Evolutionary conservation across 64 coral and sea anemone species (phyloP).

Genomic region (Anthopleura sola): DNA sequence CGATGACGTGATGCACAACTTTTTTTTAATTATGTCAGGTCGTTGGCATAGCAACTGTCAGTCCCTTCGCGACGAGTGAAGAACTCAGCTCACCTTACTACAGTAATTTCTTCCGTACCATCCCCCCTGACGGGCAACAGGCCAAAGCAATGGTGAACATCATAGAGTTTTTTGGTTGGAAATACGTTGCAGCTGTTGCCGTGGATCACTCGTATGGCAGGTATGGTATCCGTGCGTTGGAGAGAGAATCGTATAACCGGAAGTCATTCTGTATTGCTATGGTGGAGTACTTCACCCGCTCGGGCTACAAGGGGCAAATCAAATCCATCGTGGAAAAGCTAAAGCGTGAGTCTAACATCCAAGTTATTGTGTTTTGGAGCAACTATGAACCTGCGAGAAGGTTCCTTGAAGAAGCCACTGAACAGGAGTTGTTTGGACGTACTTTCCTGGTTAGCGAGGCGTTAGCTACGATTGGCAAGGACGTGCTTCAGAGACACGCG

Average conservation of each 20-base stretch:
- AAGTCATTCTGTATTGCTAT: slow-evolving; percentile 65
- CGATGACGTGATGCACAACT: not conserved
- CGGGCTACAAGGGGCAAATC: slow-evolving; percentile 40
- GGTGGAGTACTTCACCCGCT: slow-evolving; percentile 63
- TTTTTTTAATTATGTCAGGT: slow-evolving; percentile 9
- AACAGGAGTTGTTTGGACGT: slow-evolving; percentile 32
- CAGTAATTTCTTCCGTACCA: slow-evolving; percentile 59
- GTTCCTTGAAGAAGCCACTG: slow-evolving; percentile 32
- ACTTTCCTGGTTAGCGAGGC: slow-evolving; percentile 47
- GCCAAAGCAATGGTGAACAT: slow-evolving; percentile 74
- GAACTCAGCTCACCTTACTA: slow-evolving; percentile 60
- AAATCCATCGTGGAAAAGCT: slow-evolving; percentile 41
- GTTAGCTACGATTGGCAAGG: slow-evolving; percentile 27
- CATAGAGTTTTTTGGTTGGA: slow-evolving; percentile 74
- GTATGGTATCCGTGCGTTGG: slow-evolving; percentile 52
- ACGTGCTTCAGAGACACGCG: not conserved
- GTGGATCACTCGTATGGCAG: slow-evolving; percentile 66
- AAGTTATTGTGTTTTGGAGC: slow-evolving; percentile 43
- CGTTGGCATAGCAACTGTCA: slow-evolving; percentile 50
- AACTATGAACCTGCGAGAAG: slow-evolving; percentile 14
- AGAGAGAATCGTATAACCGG: slow-evolving; percentile 51
- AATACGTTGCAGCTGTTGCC: slow-evolving; percentile 56
- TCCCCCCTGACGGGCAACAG: slow-evolving; percentile 66
- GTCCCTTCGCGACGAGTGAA: slow-evolving; percentile 59
- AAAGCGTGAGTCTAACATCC: slow-evolving; percentile 31